Evolutionary conservation across 2,888 invertebrate genomes (phyloP).

Genomic region (Idaea dimidiata): DNA sequence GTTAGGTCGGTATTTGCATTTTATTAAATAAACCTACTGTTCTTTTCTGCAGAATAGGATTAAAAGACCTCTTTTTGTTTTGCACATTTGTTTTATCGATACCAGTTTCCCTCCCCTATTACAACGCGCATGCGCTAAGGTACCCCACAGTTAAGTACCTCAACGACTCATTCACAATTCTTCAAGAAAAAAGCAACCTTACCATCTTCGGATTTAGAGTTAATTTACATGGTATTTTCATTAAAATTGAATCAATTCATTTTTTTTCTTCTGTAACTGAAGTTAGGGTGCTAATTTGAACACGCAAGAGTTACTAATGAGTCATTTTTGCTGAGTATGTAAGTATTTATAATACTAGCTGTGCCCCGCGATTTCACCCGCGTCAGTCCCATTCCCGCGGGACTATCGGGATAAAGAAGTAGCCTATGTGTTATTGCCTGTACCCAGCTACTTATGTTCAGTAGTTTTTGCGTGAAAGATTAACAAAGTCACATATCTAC

Average conservation of each 20-base stretch:
- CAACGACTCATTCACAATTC: neutral
- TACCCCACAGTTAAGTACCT: neutral
- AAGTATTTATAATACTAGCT: too few species aligned
- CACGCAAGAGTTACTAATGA: neutral
- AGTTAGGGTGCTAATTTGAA: neutral
- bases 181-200: neutral
- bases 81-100: neutral
- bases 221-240: neutral
- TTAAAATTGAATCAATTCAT: neutral
- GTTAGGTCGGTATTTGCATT: too few species aligned
- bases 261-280: neutral
- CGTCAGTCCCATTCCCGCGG: too few species aligned
- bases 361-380: too few species aligned
- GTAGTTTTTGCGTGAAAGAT: too few species aligned
- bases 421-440: too few species aligned
- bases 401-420: too few species aligned
- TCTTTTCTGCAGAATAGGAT: too few species aligned
- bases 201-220: neutral
- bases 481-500: too few species aligned
- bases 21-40: too few species aligned
- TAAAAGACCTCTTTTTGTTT: too few species aligned
- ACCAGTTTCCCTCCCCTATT: neutral
- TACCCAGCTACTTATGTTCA: too few species aligned
- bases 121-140: neutral
- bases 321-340: neutral